These are phyloP conservation scores for Oreortyx pictus DNA, from an alignment of 2,797 vertebrate species.

Conservation along the genomic window DNA sequence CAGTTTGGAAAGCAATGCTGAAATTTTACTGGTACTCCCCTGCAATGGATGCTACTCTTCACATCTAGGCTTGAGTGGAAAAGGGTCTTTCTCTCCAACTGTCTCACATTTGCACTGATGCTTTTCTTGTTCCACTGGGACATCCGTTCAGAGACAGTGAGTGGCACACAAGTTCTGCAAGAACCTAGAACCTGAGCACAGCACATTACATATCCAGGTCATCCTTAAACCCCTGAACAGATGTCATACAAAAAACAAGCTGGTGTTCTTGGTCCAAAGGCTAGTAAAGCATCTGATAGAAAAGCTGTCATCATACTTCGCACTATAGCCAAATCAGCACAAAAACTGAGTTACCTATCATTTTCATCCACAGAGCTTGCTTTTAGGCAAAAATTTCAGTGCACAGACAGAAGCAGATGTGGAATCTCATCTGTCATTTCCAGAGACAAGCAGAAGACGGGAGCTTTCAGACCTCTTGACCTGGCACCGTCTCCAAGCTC, in stretches of 20 bases:
- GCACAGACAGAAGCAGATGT: not conserved
- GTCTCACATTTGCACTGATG: not conserved
- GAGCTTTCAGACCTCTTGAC: not conserved
- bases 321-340: not conserved
- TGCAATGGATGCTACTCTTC: not conserved
- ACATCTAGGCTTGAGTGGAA: not conserved
- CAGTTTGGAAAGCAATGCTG: not conserved
- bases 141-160: not conserved
- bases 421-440: not conserved
- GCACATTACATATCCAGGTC: not conserved
- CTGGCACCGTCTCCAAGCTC: not conserved
- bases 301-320: not conserved
- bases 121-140: not conserved
- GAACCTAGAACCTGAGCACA: not conserved
- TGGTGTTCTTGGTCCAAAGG: fast-evolving
- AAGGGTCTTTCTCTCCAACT: not conserved
- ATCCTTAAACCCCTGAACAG: not conserved
- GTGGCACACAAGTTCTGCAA: not conserved
- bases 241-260: not conserved
- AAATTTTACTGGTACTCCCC: not conserved
- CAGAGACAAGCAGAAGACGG: not conserved
- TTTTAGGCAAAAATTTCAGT: not conserved
- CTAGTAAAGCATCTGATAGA: not conserved
- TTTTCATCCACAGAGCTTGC: not conserved
- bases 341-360: not conserved